Conservation (phyloP, 2,888 invertebrate genomes). For the Sarcophaga subvicina region DNA sequence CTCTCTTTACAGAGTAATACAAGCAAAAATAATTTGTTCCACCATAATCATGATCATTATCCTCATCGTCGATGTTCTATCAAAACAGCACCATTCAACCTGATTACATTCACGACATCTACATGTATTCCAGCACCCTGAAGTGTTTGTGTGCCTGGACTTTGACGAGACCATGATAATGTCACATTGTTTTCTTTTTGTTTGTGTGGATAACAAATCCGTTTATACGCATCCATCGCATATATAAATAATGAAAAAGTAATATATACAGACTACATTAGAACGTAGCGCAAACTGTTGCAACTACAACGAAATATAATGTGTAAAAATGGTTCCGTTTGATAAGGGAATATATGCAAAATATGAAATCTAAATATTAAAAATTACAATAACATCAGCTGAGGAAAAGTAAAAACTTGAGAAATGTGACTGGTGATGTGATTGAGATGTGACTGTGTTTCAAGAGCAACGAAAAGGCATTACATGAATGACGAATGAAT, state of each 20-base stretch:
- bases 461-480: conserved; percentile 6
- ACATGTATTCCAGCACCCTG: not conserved
- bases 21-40: conserved; percentile 29
- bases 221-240: conserved; percentile 78
- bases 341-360: too few relatives aligned
- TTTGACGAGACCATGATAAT: conserved; percentile 18
- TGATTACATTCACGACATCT: conserved; percentile 1
- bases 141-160: not conserved
- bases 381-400: not conserved
- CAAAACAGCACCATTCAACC: conserved; percentile 33
- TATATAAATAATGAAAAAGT: conserved; percentile 72
- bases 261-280: conserved; percentile 1
- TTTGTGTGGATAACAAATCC: conserved; percentile 77
- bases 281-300: conserved; percentile 44
- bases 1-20: too few relatives aligned
- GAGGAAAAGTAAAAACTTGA: conserved; percentile 58
- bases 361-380: too few relatives aligned
- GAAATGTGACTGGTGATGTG: conserved; percentile 58
- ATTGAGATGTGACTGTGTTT: conserved; percentile 57
- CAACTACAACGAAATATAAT: not conserved
- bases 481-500: not conserved
- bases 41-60: conserved; percentile 23
- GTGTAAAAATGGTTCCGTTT: not conserved
- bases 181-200: conserved; percentile 71
- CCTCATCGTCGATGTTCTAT: conserved; percentile 38